Percentiles rank a stretch among this genome's conserved stretches.
These are phyloP conservation scores for Phyllostomus hastatus DNA, from an alignment of 2,113 vertebrate genomes.

Conservation along the genomic window DNA sequence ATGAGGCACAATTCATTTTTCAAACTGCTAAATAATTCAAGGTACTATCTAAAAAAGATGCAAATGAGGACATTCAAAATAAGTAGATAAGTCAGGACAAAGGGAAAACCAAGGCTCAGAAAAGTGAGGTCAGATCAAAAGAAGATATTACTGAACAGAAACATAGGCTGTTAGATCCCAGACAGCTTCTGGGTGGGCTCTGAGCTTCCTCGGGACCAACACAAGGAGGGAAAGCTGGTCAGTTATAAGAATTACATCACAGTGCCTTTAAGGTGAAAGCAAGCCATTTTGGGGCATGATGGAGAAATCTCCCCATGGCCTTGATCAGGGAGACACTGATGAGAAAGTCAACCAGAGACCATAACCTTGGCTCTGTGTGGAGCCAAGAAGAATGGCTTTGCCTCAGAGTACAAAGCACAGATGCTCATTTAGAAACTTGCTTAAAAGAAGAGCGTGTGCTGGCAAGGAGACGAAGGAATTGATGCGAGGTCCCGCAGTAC, in stretches of 20 bases:
- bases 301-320: neutral
- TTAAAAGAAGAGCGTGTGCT: neutral
- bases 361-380: neutral
- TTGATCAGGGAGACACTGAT: neutral
- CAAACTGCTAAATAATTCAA: neutral
- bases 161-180: neutral
- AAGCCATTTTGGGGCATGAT: neutral
- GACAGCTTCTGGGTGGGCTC: neutral
- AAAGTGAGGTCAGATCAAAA: neutral
- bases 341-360: rapidly evolving
- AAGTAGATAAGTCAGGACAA: neutral
- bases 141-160: neutral
- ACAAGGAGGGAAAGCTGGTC: neutral
- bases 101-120: neutral
- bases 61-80: neutral
- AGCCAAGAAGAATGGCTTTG: neutral
- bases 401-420: neutral
- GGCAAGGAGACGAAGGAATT: neutral
- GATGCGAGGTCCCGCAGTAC: rapidly evolving
- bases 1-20: neutral
- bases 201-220: neutral
- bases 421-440: neutral
- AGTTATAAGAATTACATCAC: neutral
- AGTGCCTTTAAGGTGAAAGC: neutral
- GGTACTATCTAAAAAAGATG: neutral